Percentiles rank a stretch among this genome's conserved stretches.
Evolutionary conservation across 2,113 vertebrate species (phyloP).

Genomic region (Podocnemis expansa): DNA sequence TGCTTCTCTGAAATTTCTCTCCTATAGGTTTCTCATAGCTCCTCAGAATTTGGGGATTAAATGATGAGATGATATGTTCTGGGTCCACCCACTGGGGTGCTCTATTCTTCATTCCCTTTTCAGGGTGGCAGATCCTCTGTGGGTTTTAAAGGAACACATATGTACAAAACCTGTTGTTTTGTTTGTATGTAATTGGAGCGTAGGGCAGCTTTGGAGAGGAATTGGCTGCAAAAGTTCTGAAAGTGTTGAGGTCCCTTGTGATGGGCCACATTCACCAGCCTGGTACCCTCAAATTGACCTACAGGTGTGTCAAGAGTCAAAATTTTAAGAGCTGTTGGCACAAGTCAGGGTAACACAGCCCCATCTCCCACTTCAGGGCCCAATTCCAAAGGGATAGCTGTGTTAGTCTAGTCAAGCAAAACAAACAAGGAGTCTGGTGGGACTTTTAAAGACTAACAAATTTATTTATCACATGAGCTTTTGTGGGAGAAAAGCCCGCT

Average conservation of each 20-base stretch:
- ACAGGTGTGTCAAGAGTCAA: neutral
- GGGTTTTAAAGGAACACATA: rapidly evolving
- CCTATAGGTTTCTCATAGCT: neutral
- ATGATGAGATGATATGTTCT: constrained; percentile 11
- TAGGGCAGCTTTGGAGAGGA: neutral
- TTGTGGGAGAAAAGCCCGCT: too few species aligned
- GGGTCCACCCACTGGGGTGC: neutral
- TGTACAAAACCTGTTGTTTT: neutral
- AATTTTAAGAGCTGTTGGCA: neutral
- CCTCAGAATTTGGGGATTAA: neutral
- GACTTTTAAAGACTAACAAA: too few species aligned
- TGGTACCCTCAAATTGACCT: rapidly evolving
- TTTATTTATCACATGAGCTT: too few species aligned
- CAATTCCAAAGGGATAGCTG: too few species aligned
- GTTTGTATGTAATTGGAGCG: neutral
- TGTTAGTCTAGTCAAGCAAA: too few species aligned
- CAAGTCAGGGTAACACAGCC: neutral
- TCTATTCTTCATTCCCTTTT: neutral
- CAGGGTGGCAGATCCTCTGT: neutral
- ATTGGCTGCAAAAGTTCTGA: neutral
- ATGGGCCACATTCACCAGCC: neutral
- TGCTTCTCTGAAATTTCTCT: neutral
- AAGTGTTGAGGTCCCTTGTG: neutral
- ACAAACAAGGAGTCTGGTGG: too few species aligned
- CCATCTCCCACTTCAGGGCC: too few species aligned